Conservation (phyloP, 1,140 invertebrate species). For the Pseudomyrmex gracilis region DNA sequence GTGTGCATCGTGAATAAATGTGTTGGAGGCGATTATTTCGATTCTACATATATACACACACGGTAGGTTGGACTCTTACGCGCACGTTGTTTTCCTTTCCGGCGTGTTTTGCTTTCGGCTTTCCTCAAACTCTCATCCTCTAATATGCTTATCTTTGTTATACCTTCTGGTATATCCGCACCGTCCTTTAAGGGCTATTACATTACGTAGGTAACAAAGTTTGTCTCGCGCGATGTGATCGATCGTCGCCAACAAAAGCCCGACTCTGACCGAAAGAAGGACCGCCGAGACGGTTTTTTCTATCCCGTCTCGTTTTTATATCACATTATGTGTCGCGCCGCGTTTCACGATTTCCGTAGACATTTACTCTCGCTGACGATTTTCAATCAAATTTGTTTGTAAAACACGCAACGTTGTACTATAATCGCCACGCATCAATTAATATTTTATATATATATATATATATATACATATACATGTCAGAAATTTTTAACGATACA, state of each 20-base stretch:
- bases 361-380: no score
- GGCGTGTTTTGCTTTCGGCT: slow-evolving; percentile 32
- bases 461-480: no score
- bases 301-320: background rate
- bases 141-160: slow-evolving; percentile 55
- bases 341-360: background rate
- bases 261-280: background rate
- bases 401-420: no score
- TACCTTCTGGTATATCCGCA: slow-evolving; percentile 20
- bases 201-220: slow-evolving; percentile 63
- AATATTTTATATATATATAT: no score
- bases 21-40: background rate
- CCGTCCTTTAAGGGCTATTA: slow-evolving; percentile 51
- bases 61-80: no score
- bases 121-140: background rate
- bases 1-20: background rate
- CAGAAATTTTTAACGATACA: background rate
- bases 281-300: background rate
- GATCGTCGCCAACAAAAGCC: slow-evolving; percentile 42
- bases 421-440: no score
- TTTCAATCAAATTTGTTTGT: background rate
- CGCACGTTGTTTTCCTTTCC: slow-evolving; percentile 11
- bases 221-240: slow-evolving; percentile 48
- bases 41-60: background rate
- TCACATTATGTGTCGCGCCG: background rate